Base-by-base conservation (phyloP, 2,797 vertebrate species). In the Holocentrus rufus region DNA sequence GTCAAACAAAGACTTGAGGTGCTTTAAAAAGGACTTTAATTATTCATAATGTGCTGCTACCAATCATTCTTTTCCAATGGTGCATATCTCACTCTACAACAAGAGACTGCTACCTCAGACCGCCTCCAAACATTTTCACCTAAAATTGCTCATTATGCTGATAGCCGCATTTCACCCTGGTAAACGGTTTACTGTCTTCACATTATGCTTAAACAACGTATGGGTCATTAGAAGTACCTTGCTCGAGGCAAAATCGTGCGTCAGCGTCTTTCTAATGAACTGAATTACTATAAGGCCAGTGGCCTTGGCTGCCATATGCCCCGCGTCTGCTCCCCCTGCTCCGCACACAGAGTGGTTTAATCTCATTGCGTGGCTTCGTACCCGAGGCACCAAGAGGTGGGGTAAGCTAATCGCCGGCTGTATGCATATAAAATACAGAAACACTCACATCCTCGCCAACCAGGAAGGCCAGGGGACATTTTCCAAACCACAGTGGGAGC, bases 221-320 rank as follows among this genome's bases (percentile, higher is more conserved):
- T 81, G 77, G 67, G 20, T 81, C 77, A 85, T 82, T 67, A 78
- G 46, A 66, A 46, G 57, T 39, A 56, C 53, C 62, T 82, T 36
- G 63, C 85, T 69, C 3, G 68, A 72, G 79, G 87, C 79, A 71
- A 56, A 54, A 53, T 27, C 44, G 50, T 65, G 76, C 86, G 68
- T 82, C 77, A 82, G 73, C 63, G 75, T 53, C 78, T 76, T 83
- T 59, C 31, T 78, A 86, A 89, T 86, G 62, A 83, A 73, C 66
- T 74, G 46, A 46, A 76, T 80, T 59, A 62, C 31, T 74, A 17
- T 72, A 69, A 5, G 47, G 78, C 80, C 76, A 50, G 27, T 64
- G 78, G 85, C 80, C 34, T 64, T 57, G 20, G 47, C 76, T 74
- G 67, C 85, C 87, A 89, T 84, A 87, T 88, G 85, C 62, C 74